Evolutionary conservation across 2,797 vertebrate species (phyloP).

Genomic region (Poeciliopsis paucimaculata): DNA sequence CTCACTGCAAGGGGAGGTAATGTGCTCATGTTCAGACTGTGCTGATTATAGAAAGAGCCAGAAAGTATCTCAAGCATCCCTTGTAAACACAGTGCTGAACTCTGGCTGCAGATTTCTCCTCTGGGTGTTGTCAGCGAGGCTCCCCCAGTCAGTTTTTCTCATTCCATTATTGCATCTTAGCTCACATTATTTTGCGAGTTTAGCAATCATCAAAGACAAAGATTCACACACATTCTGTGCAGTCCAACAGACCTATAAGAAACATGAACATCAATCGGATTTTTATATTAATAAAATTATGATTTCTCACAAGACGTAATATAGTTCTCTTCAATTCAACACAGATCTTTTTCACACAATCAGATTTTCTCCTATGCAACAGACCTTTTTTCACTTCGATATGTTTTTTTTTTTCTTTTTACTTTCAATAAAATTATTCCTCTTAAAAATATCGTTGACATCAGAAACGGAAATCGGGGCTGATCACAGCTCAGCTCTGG

Average conservation of each 20-base stretch:
- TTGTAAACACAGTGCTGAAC: background rate
- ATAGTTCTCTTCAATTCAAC: background rate
- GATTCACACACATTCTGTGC: background rate
- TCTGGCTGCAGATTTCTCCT: background rate
- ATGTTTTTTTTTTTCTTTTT: too few species aligned
- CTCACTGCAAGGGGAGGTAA: background rate
- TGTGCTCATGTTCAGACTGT: conserved; percentile 51
- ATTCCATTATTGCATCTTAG: background rate
- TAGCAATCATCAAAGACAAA: background rate
- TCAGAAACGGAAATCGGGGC: too few species aligned
- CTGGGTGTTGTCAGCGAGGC: background rate
- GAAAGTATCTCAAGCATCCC: conserved; percentile 13
- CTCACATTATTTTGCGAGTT: background rate
- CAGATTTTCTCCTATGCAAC: background rate
- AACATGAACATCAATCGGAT: background rate
- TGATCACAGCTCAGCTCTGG: too few species aligned
- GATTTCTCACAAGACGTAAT: too few species aligned
- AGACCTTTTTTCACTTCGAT: background rate
- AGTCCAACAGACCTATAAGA: background rate
- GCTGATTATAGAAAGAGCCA: conserved; percentile 24
- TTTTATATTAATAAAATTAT: too few species aligned
- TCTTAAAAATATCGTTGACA: background rate
- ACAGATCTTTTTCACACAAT: background rate
- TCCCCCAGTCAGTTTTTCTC: background rate
- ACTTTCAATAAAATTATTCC: too few species aligned